Evolutionary conservation across 2,888 invertebrate species (phyloP).

Genomic region (Cheilosia vernalis): DNA sequence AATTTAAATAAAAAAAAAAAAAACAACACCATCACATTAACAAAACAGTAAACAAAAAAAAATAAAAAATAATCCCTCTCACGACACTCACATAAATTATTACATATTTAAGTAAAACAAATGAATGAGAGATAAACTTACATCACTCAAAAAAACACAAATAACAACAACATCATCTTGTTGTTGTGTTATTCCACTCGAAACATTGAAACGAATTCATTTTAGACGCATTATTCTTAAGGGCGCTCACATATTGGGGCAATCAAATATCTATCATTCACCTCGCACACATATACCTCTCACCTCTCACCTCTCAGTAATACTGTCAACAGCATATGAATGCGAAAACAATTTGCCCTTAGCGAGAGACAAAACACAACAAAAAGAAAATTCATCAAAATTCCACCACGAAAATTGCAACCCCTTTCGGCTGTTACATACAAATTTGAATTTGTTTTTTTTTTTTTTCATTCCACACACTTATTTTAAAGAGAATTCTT

Average conservation of each 20-base stretch:
- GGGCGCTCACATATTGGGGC: background rate
- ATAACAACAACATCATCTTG: constrained; percentile 7
- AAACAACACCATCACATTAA: constrained; percentile 55
- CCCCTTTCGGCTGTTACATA: constrained; percentile 27
- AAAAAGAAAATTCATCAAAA: constrained; percentile 35
- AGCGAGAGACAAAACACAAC: constrained; percentile 14
- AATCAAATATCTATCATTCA: constrained; percentile 48
- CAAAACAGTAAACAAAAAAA: constrained; percentile 6
- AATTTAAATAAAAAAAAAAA: background rate
- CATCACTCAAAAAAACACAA: constrained; percentile 48
- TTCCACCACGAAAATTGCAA: background rate
- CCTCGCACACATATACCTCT: constrained; percentile 22
- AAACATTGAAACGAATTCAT: constrained; percentile 41
- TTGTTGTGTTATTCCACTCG: constrained; percentile 11
- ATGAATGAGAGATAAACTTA: background rate
- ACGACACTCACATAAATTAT: constrained; percentile 7
- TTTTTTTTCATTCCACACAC: background rate
- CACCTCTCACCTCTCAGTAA: constrained; percentile 21
- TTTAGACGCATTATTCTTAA: constrained; percentile 1
- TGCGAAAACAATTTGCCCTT: background rate
- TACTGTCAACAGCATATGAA: background rate
- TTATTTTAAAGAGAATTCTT: background rate
- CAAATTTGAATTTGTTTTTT: no score
- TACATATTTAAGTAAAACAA: background rate
- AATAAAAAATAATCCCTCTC: background rate